phyloP scores from a whole-genome alignment of 2,113 vertebrate species.

The human (Homo sapiens) region GRCh38 chr12:101984001-101984500 shows the following conservation, averaged over 20 bases:
- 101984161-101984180: too few species aligned
- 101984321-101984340: constrained; percentile 26
- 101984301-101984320: not conserved
- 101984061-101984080: not conserved
- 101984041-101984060: not conserved
- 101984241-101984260: not conserved
- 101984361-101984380: not conserved
- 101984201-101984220: not conserved
- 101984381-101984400: not conserved
- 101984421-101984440: not conserved
- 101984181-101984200: too few species aligned
- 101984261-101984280: not conserved
- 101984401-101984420: not conserved
- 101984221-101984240: not conserved
- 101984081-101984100: too few species aligned
- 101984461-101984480: not conserved
- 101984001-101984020: not conserved
- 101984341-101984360: not conserved
- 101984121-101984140: too few species aligned
- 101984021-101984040: not conserved
- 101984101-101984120: too few species aligned
- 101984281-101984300: not conserved
- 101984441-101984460: not conserved
- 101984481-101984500: not conserved
- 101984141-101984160: too few species aligned